A percentile compares a stretch with the other conserved stretches of the same genome.
Evolutionary conservation across 2,797 vertebrate genomes (phyloP).

Genomic region (Rhynchonycteris naso): DNA sequence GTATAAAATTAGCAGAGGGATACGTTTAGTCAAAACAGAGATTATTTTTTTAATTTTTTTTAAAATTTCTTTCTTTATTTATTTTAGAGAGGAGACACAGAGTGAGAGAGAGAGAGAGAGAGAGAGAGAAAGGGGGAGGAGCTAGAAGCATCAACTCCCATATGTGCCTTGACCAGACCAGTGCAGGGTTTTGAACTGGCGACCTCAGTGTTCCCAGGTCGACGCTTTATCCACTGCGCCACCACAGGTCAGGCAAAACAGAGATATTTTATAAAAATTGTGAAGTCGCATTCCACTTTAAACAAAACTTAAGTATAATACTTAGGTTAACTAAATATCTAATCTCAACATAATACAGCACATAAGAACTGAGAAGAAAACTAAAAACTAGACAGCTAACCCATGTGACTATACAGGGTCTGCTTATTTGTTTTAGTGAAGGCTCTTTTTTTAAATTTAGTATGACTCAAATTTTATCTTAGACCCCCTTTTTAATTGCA

Average conservation of each 20-base stretch:
- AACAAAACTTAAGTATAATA: not conserved
- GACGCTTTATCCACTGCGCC: too few species aligned
- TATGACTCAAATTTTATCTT: not conserved
- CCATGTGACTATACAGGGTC: not conserved
- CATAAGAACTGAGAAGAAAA: not conserved
- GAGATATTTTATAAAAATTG: not conserved
- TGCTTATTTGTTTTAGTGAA: not conserved
- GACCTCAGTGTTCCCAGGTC: too few species aligned
- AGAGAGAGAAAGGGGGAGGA: too few species aligned
- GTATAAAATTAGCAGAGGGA: not conserved
- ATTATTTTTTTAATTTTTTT: too few species aligned
- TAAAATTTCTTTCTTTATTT: too few species aligned
- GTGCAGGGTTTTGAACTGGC: too few species aligned
- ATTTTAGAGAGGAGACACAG: too few species aligned
- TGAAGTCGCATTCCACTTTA: not conserved
- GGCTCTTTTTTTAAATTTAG: not conserved
- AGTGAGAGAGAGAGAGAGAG: too few species aligned
- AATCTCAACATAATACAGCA: not conserved
- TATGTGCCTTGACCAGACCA: too few species aligned
- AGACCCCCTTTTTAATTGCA: not conserved
- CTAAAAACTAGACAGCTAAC: not conserved
- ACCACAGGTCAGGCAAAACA: too few species aligned
- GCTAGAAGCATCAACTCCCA: too few species aligned
- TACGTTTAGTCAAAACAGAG: not conserved
- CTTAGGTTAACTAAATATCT: conserved; percentile 18